phyloP scores from a whole-genome alignment of 2,113 vertebrate species.

The Siniperca chuatsi region DNA sequence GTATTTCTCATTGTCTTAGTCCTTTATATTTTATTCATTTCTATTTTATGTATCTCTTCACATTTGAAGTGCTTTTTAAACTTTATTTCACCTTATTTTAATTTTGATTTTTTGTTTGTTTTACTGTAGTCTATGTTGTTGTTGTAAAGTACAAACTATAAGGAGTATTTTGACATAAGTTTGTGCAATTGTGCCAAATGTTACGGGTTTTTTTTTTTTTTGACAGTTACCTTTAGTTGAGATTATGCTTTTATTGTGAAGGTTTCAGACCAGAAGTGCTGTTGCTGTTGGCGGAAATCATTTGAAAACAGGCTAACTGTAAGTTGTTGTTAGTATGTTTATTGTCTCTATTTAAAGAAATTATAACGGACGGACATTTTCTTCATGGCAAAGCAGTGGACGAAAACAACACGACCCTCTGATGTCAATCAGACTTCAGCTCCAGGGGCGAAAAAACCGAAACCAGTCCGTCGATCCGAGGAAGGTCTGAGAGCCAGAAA shows the following conservation, averaged over 20 bases:
- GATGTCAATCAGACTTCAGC: background rate
- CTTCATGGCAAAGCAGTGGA: background rate
- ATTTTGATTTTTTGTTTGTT: background rate
- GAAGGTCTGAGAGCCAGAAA: slow-evolving; percentile 6
- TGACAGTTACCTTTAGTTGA: background rate
- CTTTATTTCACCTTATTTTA: background rate
- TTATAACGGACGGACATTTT: no score
- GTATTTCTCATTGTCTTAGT: background rate
- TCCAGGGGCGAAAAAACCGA: background rate
- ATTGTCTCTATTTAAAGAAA: background rate
- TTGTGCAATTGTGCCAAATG: background rate
- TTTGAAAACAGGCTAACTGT: slow-evolving; percentile 17
- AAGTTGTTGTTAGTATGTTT: no score
- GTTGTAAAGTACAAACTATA: background rate
- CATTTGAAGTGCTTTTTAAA: background rate
- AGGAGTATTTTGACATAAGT: background rate
- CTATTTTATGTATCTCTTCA: background rate
- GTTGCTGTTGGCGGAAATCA: slow-evolving; percentile 8
- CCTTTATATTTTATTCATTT: background rate
- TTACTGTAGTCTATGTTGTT: background rate
- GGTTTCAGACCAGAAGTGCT: background rate
- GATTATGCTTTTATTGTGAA: slow-evolving; percentile 13
- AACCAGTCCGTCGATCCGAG: background rate
- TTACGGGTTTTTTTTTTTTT: background rate
- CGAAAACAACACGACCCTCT: background rate